Percentiles rank a stretch among this genome's conserved stretches.
phyloP scores from a whole-genome alignment of 37 sponge, comb jelly and placozoan species.

The Beroe ovata region DNA sequence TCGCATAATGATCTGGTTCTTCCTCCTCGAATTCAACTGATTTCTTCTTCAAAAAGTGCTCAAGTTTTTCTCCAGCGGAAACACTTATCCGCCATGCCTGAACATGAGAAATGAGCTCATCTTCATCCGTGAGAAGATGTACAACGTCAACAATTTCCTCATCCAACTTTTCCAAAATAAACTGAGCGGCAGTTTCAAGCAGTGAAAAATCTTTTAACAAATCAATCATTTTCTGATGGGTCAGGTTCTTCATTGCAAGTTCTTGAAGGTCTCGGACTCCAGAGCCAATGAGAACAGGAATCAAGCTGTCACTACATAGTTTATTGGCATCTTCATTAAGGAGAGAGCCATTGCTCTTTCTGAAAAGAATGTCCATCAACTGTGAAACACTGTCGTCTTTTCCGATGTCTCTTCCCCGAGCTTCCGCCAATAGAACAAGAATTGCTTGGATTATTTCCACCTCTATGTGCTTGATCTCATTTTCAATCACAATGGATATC shows the following conservation, averaged over 20 bases:
- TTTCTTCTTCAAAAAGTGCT: conserved; percentile 5
- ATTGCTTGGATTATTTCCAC: conserved; percentile 4
- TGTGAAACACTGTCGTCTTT: conserved; percentile 4
- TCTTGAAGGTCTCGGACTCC: conserved; percentile 1
- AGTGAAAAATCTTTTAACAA: conserved; percentile 25
- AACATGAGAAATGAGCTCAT: conserved; percentile 33
- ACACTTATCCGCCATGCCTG: conserved; percentile 35
- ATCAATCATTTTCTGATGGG: conserved; percentile 10
- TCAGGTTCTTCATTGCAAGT: conserved; percentile 1
- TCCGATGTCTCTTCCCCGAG: conserved; percentile 20
- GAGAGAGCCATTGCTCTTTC: too few relatives aligned
- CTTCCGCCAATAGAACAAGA: conserved; percentile 1
- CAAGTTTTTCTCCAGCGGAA: conserved; percentile 17
- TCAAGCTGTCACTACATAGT: conserved; percentile 1
- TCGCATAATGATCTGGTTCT: background rate
- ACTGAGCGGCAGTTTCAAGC: conserved; percentile 24
- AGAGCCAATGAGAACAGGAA: conserved; percentile 17
- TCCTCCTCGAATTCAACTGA: background rate
- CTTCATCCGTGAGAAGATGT: background rate
- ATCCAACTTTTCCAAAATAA: background rate
- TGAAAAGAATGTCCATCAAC: conserved; percentile 1
- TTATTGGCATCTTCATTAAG: background rate
- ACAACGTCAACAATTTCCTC: background rate
- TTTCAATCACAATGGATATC: background rate
- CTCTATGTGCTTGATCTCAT: background rate